phyloP scores from a whole-genome alignment of 2,888 invertebrate species.

The Maniola hyperantus region DNA sequence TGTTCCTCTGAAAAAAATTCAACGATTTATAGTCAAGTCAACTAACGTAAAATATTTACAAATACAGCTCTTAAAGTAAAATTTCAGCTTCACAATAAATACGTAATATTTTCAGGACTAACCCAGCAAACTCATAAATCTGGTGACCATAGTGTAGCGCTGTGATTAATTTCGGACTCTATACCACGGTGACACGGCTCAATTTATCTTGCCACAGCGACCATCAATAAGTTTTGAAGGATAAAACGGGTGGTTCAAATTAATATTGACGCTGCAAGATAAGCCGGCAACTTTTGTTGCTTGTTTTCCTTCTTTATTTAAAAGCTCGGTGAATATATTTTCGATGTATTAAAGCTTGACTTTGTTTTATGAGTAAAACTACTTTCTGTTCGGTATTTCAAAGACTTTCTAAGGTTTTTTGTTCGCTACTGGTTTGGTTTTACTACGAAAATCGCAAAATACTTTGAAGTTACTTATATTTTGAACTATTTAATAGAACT shows the following conservation, averaged over 20 bases:
- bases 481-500: too few relatives aligned
- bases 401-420: not conserved
- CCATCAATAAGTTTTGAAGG: constrained; percentile 34
- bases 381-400: not conserved
- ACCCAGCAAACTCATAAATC: constrained; percentile 2
- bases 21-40: too few relatives aligned
- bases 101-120: constrained; percentile 5
- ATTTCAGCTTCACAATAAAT: not conserved
- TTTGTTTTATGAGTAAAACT: constrained; percentile 1
- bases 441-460: too few relatives aligned
- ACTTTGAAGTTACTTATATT: too few relatives aligned
- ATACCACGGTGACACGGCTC: constrained; percentile 23
- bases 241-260: constrained; percentile 31
- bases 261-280: constrained; percentile 31
- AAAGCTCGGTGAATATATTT: constrained; percentile 17
- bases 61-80: not conserved
- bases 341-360: constrained; percentile 2
- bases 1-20: too few relatives aligned
- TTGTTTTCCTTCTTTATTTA: constrained; percentile 23
- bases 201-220: constrained; percentile 28
- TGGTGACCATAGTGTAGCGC: not conserved
- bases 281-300: constrained; percentile 27
- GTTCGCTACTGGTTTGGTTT: too few relatives aligned
- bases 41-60: too few relatives aligned
- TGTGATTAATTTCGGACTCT: constrained; percentile 29